Evolutionary conservation across 2,797 vertebrate genomes (phyloP).

Genomic region (Lagocephalus sceleratus): DNA sequence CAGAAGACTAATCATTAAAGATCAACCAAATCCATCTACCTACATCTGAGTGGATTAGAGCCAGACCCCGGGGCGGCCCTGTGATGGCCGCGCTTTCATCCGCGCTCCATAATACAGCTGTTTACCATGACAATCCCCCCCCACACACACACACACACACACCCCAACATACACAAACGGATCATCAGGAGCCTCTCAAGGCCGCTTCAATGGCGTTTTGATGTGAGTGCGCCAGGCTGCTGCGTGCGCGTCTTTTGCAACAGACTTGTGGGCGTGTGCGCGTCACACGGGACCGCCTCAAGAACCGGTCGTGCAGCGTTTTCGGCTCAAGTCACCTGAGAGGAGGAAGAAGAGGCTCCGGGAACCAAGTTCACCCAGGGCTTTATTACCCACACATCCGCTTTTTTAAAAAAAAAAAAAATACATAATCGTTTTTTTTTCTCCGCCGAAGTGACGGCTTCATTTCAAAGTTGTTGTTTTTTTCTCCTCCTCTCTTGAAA

Average conservation of each 20-base stretch:
- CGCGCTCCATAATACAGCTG: conserved; percentile 32
- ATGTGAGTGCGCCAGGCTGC: neutral
- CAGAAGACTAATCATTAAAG: conserved; percentile 26
- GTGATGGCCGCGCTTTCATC: conserved; percentile 38
- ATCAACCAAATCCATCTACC: conserved; percentile 24
- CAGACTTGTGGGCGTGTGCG: conserved; percentile 4
- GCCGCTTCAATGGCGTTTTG: conserved; percentile 12
- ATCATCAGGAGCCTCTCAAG: conserved; percentile 36
- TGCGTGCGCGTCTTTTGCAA: neutral
- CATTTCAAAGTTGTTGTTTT: neutral
- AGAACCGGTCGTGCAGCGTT: conserved; percentile 64
- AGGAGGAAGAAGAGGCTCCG: conserved; percentile 38
- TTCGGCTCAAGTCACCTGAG: conserved; percentile 37
- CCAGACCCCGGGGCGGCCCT: conserved; percentile 14
- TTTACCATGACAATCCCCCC: conserved; percentile 52
- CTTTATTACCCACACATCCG: neutral
- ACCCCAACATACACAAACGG: conserved; percentile 28
- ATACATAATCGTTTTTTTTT: too few species aligned
- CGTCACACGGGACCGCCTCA: conserved; percentile 26
- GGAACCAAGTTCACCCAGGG: conserved; percentile 42
- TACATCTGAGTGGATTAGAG: conserved; percentile 51
- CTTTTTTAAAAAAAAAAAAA: too few species aligned
- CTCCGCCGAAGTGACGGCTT: neutral
- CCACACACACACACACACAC: too few species aligned
- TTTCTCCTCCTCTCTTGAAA: too few species aligned